Conservation (phyloP, 2,888 invertebrate species). For the Drosophila kambysellisi region DNA sequence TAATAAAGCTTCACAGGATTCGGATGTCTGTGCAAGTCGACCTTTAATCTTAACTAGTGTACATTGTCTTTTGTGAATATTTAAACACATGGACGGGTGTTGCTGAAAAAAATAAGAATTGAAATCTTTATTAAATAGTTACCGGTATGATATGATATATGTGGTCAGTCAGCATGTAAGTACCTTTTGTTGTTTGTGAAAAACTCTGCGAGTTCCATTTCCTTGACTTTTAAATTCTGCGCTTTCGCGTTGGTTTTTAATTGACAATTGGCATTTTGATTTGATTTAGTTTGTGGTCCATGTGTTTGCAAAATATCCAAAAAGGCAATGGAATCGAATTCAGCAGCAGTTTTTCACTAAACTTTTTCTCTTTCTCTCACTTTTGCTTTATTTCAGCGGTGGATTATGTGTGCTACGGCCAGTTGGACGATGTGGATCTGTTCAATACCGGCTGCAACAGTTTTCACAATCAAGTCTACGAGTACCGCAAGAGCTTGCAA, state of each 20-base stretch:
- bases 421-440: constrained; percentile 82
- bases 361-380: constrained; percentile 25
- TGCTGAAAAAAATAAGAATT: constrained; percentile 12
- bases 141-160: constrained; percentile 1
- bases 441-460: constrained; percentile 81
- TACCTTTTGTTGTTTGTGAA: constrained; percentile 59
- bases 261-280: constrained; percentile 59
- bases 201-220: constrained; percentile 80
- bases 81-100: constrained; percentile 73
- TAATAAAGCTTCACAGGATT: constrained; percentile 8
- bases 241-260: constrained; percentile 7
- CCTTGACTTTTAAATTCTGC: constrained; percentile 63
- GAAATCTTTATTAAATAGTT: constrained; percentile 10
- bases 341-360: constrained; percentile 73
- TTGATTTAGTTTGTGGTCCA: constrained; percentile 78
- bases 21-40: constrained; percentile 13
- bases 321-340: constrained; percentile 83
- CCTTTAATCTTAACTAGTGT: constrained; percentile 19
- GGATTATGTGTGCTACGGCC: constrained; percentile 82
- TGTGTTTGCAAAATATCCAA: constrained; percentile 82
- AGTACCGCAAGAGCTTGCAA: constrained; percentile 82
- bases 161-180: constrained; percentile 56
- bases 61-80: constrained; percentile 74
- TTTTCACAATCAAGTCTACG: constrained; percentile 82
- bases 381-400: constrained; percentile 71